A percentile compares a stretch with the other conserved stretches of the same genome.
These are phyloP conservation scores for Lochmaea capreae DNA, from an alignment of 2,888 invertebrate genomes.

Conservation along the genomic window DNA sequence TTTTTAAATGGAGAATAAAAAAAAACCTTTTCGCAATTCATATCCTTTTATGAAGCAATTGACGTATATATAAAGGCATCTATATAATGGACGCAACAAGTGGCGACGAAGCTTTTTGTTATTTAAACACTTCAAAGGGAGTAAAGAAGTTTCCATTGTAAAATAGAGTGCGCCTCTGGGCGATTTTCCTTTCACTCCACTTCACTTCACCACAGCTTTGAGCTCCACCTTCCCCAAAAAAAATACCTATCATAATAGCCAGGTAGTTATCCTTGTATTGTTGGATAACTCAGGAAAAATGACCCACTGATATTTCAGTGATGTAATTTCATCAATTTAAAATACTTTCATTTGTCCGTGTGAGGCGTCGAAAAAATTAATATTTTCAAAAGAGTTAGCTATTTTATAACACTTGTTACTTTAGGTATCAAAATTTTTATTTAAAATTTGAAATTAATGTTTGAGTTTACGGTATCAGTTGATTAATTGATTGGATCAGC, in stretches of 20 bases:
- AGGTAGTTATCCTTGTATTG: constrained; percentile 8
- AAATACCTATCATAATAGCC: constrained; percentile 2
- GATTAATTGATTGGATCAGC: no score
- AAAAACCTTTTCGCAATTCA: neutral
- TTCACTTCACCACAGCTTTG: constrained; percentile 6
- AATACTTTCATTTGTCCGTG: constrained; percentile 17
- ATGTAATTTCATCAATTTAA: constrained; percentile 5
- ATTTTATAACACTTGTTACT: no score
- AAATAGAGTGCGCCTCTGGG: constrained; percentile 6
- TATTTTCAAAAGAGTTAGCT: no score
- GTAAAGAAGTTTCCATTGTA: constrained; percentile 14
- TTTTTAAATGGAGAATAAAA: neutral
- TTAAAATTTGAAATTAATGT: no score
- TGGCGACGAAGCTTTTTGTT: neutral
- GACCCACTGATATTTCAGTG: constrained; percentile 13
- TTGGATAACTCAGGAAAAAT: constrained; percentile 18
- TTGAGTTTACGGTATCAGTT: no score
- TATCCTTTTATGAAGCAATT: neutral
- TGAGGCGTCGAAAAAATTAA: no score
- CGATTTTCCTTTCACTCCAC: constrained; percentile 8
- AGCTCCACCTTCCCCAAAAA: neutral
- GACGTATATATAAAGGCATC: neutral
- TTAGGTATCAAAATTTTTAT: no score
- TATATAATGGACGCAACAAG: neutral
- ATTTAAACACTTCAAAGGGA: neutral